Evolutionary conservation across 2,113 vertebrate species (phyloP).

Genomic region (Todiramphus chloris): DNA sequence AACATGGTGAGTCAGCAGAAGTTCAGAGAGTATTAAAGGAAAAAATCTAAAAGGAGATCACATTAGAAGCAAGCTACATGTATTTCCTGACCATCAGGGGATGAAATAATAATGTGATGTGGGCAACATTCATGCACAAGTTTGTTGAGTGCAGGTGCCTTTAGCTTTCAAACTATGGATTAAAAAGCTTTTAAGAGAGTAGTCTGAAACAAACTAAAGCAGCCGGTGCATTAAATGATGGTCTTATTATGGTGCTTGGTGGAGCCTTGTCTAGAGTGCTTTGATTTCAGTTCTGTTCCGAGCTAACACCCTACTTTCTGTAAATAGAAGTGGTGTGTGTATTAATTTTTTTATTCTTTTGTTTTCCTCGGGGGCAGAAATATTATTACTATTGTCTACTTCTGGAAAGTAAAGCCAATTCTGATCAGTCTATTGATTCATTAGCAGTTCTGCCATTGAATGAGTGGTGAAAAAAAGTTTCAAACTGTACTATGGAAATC

Average conservation of each 20-base stretch:
- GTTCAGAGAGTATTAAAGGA: conserved; percentile 16
- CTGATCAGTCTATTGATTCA: neutral
- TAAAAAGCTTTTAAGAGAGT: conserved; percentile 3
- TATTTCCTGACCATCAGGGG: conserved; percentile 14
- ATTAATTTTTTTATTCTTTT: neutral
- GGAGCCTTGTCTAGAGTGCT: neutral
- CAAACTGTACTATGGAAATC: neutral
- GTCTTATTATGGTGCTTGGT: neutral
- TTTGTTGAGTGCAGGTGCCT: neutral
- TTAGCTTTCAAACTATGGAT: neutral
- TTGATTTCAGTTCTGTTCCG: neutral
- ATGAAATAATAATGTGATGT: neutral
- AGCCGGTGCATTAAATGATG: neutral
- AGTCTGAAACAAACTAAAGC: neutral
- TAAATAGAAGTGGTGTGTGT: neutral
- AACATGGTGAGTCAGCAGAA: conserved; percentile 34
- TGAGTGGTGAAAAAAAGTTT: neutral
- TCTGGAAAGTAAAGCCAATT: neutral
- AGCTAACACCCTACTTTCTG: neutral
- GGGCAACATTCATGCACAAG: neutral
- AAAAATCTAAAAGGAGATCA: conserved; percentile 4
- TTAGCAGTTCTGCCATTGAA: neutral
- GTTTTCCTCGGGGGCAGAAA: neutral
- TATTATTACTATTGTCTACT: neutral
- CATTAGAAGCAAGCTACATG: neutral